Evolutionary conservation across 64 coral and sea anemone species (phyloP), one percentile per base, ranked within the genome.

Genomic region (Catalaphyllia jardinei): DNA sequence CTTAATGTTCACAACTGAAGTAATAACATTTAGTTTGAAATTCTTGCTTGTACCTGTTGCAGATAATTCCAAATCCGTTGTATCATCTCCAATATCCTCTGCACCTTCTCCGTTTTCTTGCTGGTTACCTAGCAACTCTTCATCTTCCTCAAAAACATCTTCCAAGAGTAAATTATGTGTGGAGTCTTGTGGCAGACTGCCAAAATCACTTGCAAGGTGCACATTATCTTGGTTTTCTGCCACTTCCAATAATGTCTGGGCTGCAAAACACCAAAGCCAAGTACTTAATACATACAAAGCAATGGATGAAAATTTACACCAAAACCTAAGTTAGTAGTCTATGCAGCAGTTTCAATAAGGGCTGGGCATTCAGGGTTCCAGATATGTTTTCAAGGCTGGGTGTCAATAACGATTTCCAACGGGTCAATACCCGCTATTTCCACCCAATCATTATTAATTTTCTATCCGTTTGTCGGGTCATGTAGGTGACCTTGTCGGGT

Each of bases 61-160:
- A 10, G 63, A 17, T 15, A 71, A 71, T 25, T 16, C 81, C 31
- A 54, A 19, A 20, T 65, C 35, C 3, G 79, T 76, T 10, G 16
- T 5, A 19, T 72, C 83, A 29, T 79, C 88, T 57, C 50, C 76
- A 28, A 71, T 20, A 51, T 35, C 62, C 59, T 78, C 88, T 35
- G 62, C 76, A 80, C 24, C 29, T 89, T 67, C 88, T 6, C 24
- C 31, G 5, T 72, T 19, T 80, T 78, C 73, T 31, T 88, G 67
- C 24, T 33, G 54, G 54, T 88, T 52, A 62, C 15, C 27, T 60
- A 54, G 17, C 12, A 75, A 31, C 1, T 64, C 55, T 27, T 76
- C 87, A 35, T 89, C 60, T 63, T 54, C 74, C 25, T 67, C 88
- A 55, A 78, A 31, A 24, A 19, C 52, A 62, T 74, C n/a, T 46